Conservation (phyloP, 2,797 vertebrate genomes). For the Lagodon rhomboides region DNA sequence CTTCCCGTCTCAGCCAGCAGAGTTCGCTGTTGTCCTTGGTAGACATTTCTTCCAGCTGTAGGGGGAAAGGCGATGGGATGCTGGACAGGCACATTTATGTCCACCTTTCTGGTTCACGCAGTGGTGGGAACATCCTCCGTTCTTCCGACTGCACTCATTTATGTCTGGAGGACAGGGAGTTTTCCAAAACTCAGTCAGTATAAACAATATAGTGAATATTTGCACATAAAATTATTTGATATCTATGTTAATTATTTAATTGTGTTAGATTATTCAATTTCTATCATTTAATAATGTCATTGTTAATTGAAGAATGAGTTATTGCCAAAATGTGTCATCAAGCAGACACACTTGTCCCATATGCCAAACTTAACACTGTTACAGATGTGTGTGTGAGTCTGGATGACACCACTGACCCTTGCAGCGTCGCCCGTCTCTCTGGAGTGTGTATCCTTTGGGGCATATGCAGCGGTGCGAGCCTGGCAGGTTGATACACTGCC, state of each 20-base stretch:
- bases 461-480: slow-evolving; percentile 79
- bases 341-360: neutral
- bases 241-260: too few species aligned
- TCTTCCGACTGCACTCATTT: slow-evolving; percentile 75
- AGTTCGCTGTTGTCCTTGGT: slow-evolving; percentile 36
- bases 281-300: neutral
- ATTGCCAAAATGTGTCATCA: neutral
- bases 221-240: too few species aligned
- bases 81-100: slow-evolving; percentile 77
- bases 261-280: too few species aligned
- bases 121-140: slow-evolving; percentile 81
- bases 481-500: slow-evolving; percentile 79
- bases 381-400: neutral
- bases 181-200: neutral
- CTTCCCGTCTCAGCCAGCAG: slow-evolving; percentile 33
- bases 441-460: slow-evolving; percentile 71
- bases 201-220: neutral
- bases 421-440: slow-evolving; percentile 66
- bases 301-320: too few species aligned
- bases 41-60: slow-evolving; percentile 79
- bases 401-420: slow-evolving; percentile 59
- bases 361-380: neutral
- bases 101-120: slow-evolving; percentile 78
- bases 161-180: slow-evolving; percentile 66
- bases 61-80: slow-evolving; percentile 65